Evolutionary conservation across 1,140 invertebrate species (phyloP).

Genomic region (Ceratitis capitata): DNA sequence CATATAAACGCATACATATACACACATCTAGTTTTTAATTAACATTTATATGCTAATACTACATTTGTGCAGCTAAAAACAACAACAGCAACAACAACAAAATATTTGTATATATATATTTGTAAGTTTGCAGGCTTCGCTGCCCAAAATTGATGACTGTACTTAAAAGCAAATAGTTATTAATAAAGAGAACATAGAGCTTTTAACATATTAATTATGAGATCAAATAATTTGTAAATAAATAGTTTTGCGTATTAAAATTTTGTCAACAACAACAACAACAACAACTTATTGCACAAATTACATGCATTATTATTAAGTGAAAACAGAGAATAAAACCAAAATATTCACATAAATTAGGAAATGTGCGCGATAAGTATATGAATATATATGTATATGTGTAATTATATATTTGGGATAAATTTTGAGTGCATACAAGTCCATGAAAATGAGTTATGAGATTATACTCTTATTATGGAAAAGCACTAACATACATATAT

Average conservation of each 20-base stretch:
- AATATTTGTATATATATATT: too few species aligned
- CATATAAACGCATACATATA: too few species aligned
- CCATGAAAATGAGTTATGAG: background rate
- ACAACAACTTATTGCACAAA: background rate
- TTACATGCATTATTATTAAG: background rate
- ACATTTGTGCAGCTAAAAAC: background rate
- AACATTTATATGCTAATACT: background rate
- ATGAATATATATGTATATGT: too few species aligned
- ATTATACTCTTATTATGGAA: too few species aligned
- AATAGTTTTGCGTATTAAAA: background rate
- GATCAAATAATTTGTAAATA: constrained; percentile 10
- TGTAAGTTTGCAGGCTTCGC: too few species aligned
- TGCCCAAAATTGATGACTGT: background rate
- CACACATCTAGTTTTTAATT: background rate
- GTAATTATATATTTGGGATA: background rate
- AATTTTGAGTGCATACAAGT: background rate
- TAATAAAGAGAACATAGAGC: constrained; percentile 26
- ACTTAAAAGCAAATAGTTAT: constrained; percentile 29
- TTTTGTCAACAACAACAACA: background rate
- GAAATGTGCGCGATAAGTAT: background rate
- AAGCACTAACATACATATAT: background rate
- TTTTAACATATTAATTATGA: constrained; percentile 38
- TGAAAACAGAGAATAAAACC: background rate
- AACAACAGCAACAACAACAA: background rate
- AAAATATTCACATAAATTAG: background rate